Base-by-base conservation (phyloP, 2,113 vertebrate species). In the Bos javanicus region DNA sequence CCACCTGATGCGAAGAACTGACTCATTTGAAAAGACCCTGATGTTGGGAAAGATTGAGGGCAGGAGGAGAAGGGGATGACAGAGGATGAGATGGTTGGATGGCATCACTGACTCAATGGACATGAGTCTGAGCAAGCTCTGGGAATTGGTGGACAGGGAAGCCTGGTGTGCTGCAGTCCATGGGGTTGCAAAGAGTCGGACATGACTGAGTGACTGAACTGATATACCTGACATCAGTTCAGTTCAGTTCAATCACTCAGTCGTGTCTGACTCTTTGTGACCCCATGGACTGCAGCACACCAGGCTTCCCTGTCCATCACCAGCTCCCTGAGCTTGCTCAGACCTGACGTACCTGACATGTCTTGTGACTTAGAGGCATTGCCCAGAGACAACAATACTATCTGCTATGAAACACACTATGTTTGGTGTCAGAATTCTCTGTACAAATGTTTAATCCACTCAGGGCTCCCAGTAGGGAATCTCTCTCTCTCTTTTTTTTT, bases 1-100 rank as follows among this genome's bases (percentile, higher is more conserved):
- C 36, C 15, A 4, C 62, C 62, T 9, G 30, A 64, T 17, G 16
- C 0, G 7, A n/a, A 64, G 4, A 64, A n/a, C 7, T 64, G 30
- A 17, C 15, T 64, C 7, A n/a, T 4, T 64, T 2, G 30, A 64
- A 64, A 64, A n/a, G 62, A n/a, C 30, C 30, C 62, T n/a, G 15
- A 4, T 64, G 62, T 16, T n/a, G 62, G 62, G 62, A 19, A 64
- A 64, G 16, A 64, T n/a, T 64, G 62, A 64, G 19, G 62, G 3
- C 7, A 33, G 33, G 33, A 64, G 33, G 62, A 64, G 7, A n/a
- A 64, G 62, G 33, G 15, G 33, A 39, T 39, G 39, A 64, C 15
- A n/a, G 30, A n/a, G 62, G 33, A n/a, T 64, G 62, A 64, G 62
- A 64, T 64, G 62, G 16, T 64, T n/a, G 62, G 7, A n/a, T 64